Conservation (phyloP, 2,113 vertebrate genomes). For the Myrmecobius fasciatus region DNA sequence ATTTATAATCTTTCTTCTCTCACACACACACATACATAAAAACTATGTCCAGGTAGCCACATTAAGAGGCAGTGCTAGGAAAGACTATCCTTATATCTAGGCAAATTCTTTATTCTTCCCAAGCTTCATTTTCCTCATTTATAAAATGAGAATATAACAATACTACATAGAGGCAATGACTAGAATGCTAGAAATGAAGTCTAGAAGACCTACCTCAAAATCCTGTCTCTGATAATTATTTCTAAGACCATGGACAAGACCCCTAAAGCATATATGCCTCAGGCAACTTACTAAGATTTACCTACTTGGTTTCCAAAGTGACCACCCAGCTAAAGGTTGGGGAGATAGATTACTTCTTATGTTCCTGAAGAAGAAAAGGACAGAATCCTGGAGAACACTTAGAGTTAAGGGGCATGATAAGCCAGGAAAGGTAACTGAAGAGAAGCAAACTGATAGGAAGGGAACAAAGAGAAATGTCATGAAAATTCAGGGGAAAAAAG, state of each 20-base stretch:
- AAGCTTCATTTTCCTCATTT: background rate
- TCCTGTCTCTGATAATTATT: background rate
- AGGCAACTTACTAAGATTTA: background rate
- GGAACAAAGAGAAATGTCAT: background rate
- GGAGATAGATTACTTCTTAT: background rate
- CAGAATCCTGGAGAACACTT: background rate
- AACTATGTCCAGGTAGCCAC: background rate
- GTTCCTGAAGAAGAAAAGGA: background rate
- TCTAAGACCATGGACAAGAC: background rate
- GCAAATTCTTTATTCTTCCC: background rate
- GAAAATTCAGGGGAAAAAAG: background rate
- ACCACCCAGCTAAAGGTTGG: background rate
- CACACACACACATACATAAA: background rate
- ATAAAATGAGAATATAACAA: background rate
- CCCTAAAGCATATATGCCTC: background rate
- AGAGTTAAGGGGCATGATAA: background rate
- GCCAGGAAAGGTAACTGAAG: background rate
- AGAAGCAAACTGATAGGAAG: background rate
- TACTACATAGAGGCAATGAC: background rate
- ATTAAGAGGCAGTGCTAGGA: background rate
- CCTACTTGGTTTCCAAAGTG: background rate
- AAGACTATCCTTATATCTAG: background rate
- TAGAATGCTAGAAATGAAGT: background rate
- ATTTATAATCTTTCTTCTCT: background rate
- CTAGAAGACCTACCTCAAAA: background rate